A percentile compares a stretch with the other conserved stretches of the same genome.
Evolutionary conservation across 2,113 vertebrate genomes (phyloP).

Genomic region (Petrocephalus zakoni): DNA sequence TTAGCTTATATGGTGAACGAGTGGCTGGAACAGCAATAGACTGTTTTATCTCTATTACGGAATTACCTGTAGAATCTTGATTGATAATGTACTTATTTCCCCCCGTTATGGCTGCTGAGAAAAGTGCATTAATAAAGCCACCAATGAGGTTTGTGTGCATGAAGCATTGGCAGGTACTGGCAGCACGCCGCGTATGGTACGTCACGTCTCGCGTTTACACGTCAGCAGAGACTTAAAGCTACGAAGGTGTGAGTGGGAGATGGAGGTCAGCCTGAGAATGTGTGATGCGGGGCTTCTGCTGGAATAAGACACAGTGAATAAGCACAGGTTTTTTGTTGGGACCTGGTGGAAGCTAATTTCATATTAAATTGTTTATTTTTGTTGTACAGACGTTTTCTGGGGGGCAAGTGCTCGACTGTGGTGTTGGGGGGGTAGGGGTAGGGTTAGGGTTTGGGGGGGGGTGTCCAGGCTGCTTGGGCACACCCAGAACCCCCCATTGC

Average conservation of each 20-base stretch:
- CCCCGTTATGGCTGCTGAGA: neutral
- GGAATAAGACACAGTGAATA: neutral
- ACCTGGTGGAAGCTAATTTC: neutral
- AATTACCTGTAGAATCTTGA: neutral
- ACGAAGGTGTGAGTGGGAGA: neutral
- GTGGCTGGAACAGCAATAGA: neutral
- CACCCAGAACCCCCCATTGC: neutral
- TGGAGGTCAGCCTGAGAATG: neutral
- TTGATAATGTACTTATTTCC: neutral
- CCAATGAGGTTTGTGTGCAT: slow-evolving; percentile 21
- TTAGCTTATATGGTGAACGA: neutral
- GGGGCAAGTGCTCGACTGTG: neutral
- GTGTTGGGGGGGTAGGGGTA: neutral
- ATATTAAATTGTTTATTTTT: neutral
- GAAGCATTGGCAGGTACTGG: slow-evolving; percentile 21
- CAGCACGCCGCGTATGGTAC: neutral
- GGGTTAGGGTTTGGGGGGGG: too few relatives aligned
- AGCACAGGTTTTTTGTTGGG: neutral
- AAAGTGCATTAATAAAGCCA: slow-evolving; percentile 21
- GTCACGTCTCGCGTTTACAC: slow-evolving; percentile 34
- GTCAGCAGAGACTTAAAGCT: slow-evolving; percentile 36
- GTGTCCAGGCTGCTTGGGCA: neutral
- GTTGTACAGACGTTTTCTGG: neutral
- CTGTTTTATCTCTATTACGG: neutral
- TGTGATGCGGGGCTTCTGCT: neutral